Base-by-base conservation (phyloP, 1,140 invertebrate species). In the Macrobrachium nipponense region DNA sequence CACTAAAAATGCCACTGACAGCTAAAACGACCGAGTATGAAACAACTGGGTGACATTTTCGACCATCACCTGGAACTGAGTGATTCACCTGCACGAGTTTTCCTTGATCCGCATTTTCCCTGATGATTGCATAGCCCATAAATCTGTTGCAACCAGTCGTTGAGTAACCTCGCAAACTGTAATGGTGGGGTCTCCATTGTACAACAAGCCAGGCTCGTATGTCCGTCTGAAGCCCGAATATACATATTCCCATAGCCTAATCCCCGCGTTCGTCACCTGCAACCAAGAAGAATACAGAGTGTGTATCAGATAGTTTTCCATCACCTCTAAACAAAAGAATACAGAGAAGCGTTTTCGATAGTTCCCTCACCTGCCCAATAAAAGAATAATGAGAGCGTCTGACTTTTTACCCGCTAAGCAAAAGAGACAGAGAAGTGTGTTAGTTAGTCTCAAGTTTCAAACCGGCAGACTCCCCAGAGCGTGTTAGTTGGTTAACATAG, bases 111-210 rank as follows among this genome's bases (percentile, higher is more conserved):
- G 89, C n/a, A 3, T 92, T 90, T 90, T 93, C 92, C 86, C 93
- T 89, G 82, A 93, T 90, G 20, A 92, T 91, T 17, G 91, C 93
- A 89, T 93, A 93, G 36, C 93, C 93, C 91, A 93, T 92, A 17
- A 93, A 91, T 82, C 93, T 89, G 18, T 92, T 92, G 14, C 91
- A 91, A n/a, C 80, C 91, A 91, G 89, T 93, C 93, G 87, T 91
- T 90, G 8, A 93, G 87, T 92, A 93, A 7, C 93, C 93, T 80
- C 92, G 88, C n/a, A 92, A 89, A 58, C 91, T 90, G 84, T 92
- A 90, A 0, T n/a, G 93, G 92, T 36, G n/a, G 92, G 90, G 68
- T 91, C 89, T 51, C 91, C 90, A 89, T 93, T 93, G 89, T 93
- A 93, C 90, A 92, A 93, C 20, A 90, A 89, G 0, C 90, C 90